Base-by-base conservation (phyloP, 2,113 vertebrate genomes). In the Aepyceros melampus region DNA sequence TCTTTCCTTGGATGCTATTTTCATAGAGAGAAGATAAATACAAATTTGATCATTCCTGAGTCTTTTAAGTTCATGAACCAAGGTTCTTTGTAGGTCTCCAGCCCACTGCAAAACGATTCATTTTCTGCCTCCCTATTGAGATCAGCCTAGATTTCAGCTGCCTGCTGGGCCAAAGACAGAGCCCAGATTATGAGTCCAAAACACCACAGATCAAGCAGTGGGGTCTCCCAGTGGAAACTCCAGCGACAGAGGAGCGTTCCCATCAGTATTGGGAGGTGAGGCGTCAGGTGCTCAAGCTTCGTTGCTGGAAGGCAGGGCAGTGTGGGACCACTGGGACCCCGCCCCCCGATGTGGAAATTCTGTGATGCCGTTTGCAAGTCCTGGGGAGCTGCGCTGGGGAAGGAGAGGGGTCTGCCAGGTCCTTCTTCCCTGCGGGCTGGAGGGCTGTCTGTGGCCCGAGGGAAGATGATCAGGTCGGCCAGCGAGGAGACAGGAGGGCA, bases 21-120 rank as follows among this genome's bases (percentile, higher is more conserved):
- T 92, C 23, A 94, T 60, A n/a, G 13, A n/a, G 13, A 91, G 94
- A 89, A 94, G 55, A 40, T 33, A 91, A 89, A 81, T 33, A n/a
- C 1, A 36, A 89, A 62, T 85, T 62, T 71, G 55, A 45, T 83
- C 79, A 58, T 51, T 93, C 83, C 25, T 55, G 83, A 91, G 89
- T 43, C 92, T 83, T 76, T 62, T 31, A 93, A 91, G 67, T 55
- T 51, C n/a, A 55, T 5, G 62, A 47, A 45, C 25, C 8, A 25
- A 96, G 5, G 74, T 84, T 82, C n/a, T 78, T 62, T n/a, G 25
- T 1, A 36, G 91, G 43, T 13, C n/a, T 89, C 67, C 17, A 23
- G 31, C 3, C 67, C 62, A 79, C 62, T 91, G 94, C n/a, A 64
- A 96, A 95, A 64, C 0, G 8, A 71, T 27, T 56, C 45, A 17